Evolutionary conservation across 2,888 invertebrate genomes (phyloP).

Genomic region (Erebia ligea): DNA sequence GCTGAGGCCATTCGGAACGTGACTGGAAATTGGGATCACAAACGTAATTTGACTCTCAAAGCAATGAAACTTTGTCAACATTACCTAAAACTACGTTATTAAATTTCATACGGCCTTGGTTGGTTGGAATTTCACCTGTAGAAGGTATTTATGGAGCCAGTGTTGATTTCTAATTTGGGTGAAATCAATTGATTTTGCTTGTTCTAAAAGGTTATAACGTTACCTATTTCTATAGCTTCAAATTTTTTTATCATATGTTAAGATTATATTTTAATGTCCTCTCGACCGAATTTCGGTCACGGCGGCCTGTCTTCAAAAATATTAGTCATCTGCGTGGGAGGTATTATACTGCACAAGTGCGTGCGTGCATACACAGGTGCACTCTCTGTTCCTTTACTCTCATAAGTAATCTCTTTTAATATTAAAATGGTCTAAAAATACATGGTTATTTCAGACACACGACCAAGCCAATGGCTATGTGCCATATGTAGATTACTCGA

Average conservation of each 20-base stretch:
- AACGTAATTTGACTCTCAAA: conserved; percentile 50
- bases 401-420: no score
- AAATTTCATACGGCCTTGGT: conserved; percentile 16
- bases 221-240: not conserved
- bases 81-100: conserved; percentile 23
- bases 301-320: no score
- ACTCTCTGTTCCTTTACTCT: no score
- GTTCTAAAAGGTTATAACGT: not conserved
- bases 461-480: conserved; percentile 91
- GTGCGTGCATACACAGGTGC: no score
- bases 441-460: conserved; percentile 52
- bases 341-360: no score
- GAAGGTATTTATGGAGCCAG: conserved; percentile 5
- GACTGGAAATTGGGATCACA: conserved; percentile 50
- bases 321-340: no score
- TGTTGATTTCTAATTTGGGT: conserved; percentile 12
- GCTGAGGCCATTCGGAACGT: conserved; percentile 56
- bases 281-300: no score
- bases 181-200: not conserved
- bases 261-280: no score
- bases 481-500: conserved; percentile 93
- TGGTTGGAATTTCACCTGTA: not conserved
- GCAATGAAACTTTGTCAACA: conserved; percentile 45
- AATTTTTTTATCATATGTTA: no score
- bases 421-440: not conserved